These are phyloP conservation scores for Manis javanica DNA, from an alignment of 2,797 vertebrate genomes.

Conservation along the genomic window DNA sequence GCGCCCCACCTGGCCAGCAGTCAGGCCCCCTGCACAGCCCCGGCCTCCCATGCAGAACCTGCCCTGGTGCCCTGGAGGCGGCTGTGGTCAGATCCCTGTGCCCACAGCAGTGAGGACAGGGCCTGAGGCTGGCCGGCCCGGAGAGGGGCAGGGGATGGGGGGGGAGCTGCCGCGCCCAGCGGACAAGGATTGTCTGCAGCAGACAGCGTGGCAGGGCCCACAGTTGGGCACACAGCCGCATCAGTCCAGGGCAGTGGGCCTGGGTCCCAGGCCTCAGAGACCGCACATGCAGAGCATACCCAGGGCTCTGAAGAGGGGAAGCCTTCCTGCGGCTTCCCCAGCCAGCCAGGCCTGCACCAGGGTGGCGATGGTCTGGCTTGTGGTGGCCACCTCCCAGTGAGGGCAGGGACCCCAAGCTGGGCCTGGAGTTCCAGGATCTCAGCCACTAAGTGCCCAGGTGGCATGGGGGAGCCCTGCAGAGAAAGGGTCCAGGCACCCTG, in stretches of 20 bases:
- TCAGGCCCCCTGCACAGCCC: constrained; percentile 86
- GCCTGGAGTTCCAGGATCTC: background rate
- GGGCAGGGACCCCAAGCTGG: background rate
- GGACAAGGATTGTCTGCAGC: no score
- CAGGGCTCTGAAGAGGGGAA: background rate
- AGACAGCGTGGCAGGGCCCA: background rate
- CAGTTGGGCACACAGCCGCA: rapidly evolving
- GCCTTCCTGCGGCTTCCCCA: background rate
- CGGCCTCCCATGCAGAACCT: constrained; percentile 91
- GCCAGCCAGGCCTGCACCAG: background rate
- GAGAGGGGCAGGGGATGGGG: background rate
- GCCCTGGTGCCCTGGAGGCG: constrained; percentile 66
- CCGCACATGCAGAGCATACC: background rate
- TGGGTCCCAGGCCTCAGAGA: background rate
- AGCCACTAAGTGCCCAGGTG: background rate
- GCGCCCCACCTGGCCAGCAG: constrained; percentile 88
- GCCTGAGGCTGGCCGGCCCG: background rate
- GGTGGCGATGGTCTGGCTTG: background rate
- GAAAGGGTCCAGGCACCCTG: background rate
- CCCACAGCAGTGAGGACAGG: background rate
- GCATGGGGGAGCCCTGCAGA: rapidly evolving
- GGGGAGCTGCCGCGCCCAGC: background rate
- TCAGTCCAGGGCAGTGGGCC: background rate
- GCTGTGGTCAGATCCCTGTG: background rate
- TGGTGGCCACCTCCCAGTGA: background rate